These are phyloP conservation scores for Harpagifer antarcticus DNA, from an alignment of 2,797 vertebrate genomes.

Conservation along the genomic window DNA sequence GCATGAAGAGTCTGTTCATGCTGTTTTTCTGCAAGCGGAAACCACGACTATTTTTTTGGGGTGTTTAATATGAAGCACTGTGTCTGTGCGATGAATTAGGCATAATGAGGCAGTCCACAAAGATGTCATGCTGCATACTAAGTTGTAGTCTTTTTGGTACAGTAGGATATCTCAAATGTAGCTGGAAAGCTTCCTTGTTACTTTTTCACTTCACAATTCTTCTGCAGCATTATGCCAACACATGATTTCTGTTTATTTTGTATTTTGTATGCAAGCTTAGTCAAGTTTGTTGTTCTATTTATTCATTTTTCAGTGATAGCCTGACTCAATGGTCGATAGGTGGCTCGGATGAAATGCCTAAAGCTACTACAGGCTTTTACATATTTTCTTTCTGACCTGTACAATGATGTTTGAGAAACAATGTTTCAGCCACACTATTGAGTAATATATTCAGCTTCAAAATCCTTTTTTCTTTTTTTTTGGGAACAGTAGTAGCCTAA, in stretches of 20 bases:
- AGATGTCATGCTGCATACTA: slow-evolving; percentile 37
- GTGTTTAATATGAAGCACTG: slow-evolving; percentile 51
- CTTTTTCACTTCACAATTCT: neutral
- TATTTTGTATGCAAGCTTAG: neutral
- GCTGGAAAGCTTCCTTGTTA: slow-evolving; percentile 6
- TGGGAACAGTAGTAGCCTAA: neutral
- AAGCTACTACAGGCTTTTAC: neutral
- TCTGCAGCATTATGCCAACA: neutral
- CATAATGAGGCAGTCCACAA: slow-evolving; percentile 58
- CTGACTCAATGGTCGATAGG: neutral
- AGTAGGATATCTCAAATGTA: neutral
- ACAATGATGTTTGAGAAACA: neutral
- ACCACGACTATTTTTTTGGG: slow-evolving; percentile 19
- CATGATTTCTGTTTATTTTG: slow-evolving; percentile 1
- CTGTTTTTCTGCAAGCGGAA: slow-evolving; percentile 45
- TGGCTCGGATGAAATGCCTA: neutral
- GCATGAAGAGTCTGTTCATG: slow-evolving; percentile 62
- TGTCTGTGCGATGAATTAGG: slow-evolving; percentile 57
- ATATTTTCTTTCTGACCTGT: neutral
- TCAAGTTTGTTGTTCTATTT: neutral
- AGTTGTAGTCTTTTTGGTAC: slow-evolving; percentile 17
- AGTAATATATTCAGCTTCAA: neutral
- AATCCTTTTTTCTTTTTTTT: neutral
- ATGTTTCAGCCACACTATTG: neutral
- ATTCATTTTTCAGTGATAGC: neutral